Percentiles rank a stretch among this genome's conserved stretches.
Evolutionary conservation across 2,113 vertebrate genomes (phyloP).

Genomic region (Symphodus melops): DNA sequence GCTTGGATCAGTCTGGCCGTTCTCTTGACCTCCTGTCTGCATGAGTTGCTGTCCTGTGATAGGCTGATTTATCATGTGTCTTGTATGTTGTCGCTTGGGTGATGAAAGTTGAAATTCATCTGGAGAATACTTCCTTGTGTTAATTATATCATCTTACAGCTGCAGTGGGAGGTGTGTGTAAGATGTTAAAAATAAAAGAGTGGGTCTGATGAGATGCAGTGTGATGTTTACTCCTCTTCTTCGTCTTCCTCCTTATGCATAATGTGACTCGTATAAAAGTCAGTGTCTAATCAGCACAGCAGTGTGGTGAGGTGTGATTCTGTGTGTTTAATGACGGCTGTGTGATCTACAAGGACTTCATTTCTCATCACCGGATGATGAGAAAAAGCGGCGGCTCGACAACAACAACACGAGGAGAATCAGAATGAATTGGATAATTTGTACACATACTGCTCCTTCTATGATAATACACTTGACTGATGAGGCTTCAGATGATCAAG

Average conservation of each 20-base stretch:
- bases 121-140: slow-evolving; percentile 19
- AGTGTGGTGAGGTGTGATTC: slow-evolving; percentile 2
- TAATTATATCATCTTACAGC: slow-evolving; percentile 23
- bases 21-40: too few species aligned
- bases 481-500: neutral
- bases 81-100: neutral
- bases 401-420: too few species aligned
- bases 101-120: slow-evolving; percentile 5
- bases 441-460: neutral
- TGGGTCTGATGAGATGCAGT: slow-evolving; percentile 8
- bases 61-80: too few species aligned
- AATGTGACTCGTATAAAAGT: slow-evolving; percentile 31
- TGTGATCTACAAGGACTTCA: slow-evolving; percentile 1
- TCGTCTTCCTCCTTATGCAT: neutral
- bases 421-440: neutral
- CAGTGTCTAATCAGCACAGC: slow-evolving; percentile 10
- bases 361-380: slow-evolving; percentile 2
- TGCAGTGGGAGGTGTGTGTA: neutral
- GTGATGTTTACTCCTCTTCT: slow-evolving; percentile 21
- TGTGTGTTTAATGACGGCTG: slow-evolving; percentile 18
- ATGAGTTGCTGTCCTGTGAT: too few species aligned
- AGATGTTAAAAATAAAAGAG: slow-evolving; percentile 36
- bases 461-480: neutral
- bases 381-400: neutral
- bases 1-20: too few species aligned